These are phyloP conservation scores for Saiga tatarica DNA, from an alignment of 2,113 vertebrate genomes.

Conservation along the genomic window DNA sequence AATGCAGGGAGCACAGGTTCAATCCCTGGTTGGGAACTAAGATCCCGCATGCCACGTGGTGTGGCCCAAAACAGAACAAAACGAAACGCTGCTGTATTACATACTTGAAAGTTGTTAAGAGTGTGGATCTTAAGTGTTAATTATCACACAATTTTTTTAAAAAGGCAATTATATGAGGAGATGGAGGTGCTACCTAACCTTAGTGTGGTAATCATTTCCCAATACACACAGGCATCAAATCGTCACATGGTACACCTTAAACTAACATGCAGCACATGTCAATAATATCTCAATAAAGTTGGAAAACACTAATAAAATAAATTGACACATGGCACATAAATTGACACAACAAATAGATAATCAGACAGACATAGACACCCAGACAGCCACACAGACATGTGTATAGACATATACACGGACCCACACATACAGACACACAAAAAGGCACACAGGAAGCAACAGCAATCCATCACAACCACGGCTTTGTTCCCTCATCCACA, in stretches of 20 bases:
- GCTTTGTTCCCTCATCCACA: background rate
- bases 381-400: background rate
- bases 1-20: background rate
- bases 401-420: rapidly evolving
- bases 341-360: background rate
- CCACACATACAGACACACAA: background rate
- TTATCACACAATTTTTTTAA: rapidly evolving
- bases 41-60: rapidly evolving
- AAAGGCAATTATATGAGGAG: too few species aligned
- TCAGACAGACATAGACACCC: too few species aligned
- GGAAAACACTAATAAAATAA: background rate
- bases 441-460: background rate
- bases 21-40: background rate
- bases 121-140: background rate
- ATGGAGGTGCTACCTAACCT: too few species aligned
- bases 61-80: background rate
- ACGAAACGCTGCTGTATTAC: background rate
- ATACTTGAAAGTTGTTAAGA: background rate
- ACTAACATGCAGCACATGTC: rapidly evolving
- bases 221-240: background rate
- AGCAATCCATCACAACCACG: background rate
- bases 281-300: background rate
- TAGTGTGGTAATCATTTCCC: background rate
- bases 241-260: background rate
- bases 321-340: background rate